Evolutionary conservation across 2,797 vertebrate species (phyloP), one percentile per base, ranked within the genome.

Genomic region (Discoglossus pictus): DNA sequence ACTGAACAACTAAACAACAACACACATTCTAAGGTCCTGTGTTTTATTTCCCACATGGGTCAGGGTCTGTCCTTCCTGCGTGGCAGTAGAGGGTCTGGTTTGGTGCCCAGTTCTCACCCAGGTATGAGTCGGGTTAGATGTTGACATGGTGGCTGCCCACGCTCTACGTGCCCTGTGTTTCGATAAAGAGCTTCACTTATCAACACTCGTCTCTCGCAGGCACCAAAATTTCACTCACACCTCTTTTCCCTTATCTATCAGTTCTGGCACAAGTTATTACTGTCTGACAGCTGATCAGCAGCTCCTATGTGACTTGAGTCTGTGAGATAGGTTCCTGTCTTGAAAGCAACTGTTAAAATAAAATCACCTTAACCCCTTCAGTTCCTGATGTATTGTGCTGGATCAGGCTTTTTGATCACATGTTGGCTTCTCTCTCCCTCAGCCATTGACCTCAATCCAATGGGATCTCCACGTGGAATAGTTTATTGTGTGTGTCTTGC

Each of bases 191-290:
- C 46, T 60, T 52, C 38, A 68, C 17, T 40, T 70, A 70, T 56
- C 51, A 56, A 63, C 59, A 24, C 42, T 36, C 17, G 12, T 23
- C 38, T 50, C 39, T 62, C 43, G 16, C 43, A 39, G 40, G 16
- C 67, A 39, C 58, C 58, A 67, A 68, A 51, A 53, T 68, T 54
- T 61, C 66, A 36, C 66, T 68, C 40, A 47, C 48, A 53, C 58
- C 39, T 61, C 56, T 54, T 46, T 67, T 27, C 66, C 56, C 66
- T 68, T 68, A 68, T 61, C 66, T 68, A 53, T 68, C 56, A 42
- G 43, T 70, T 63, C 52, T 64, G 52, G 60, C 60, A 71, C 52
- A 71, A 64, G 46, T 50, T 64, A 59, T 71, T 64, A 64, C 44
- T 50, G 46, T 27, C 44, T 64, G 68, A 71, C 68, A 64, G 61